Evolutionary conservation across 2,113 vertebrate species (phyloP).

Genomic region (Corapipo altera): DNA sequence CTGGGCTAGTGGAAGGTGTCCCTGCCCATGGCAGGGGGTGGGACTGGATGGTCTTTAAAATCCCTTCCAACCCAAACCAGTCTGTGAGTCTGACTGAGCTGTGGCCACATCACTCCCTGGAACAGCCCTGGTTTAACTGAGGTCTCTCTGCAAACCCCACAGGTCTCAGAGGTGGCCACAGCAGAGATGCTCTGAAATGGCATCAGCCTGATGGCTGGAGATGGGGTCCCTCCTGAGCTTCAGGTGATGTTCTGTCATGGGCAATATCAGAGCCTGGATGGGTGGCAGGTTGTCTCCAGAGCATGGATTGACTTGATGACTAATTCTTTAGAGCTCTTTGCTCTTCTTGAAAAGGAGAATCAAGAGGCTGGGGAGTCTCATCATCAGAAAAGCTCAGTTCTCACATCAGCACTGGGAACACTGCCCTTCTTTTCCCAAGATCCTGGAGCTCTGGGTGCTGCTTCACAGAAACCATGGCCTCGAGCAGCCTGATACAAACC

Average conservation of each 20-base stretch:
- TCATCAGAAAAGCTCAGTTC: background rate
- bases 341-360: background rate
- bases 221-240: background rate
- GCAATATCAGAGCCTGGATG: background rate
- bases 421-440: background rate
- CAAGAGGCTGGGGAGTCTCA: background rate
- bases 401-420: accelerated
- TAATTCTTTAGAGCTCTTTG: background rate
- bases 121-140: background rate
- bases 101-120: background rate
- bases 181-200: background rate
- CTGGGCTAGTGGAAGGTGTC: background rate
- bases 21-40: background rate
- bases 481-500: background rate
- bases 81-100: background rate
- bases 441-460: background rate
- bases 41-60: accelerated
- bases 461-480: background rate
- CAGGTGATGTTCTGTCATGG: background rate
- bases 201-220: background rate
- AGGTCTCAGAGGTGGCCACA: background rate
- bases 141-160: background rate
- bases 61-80: background rate
- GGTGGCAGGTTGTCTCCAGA: background rate
- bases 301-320: background rate